Evolutionary conservation across 2,888 invertebrate species (phyloP), one percentile per base, ranked within the genome.

Genomic region (Sinopyrophorus schimmeli): DNA sequence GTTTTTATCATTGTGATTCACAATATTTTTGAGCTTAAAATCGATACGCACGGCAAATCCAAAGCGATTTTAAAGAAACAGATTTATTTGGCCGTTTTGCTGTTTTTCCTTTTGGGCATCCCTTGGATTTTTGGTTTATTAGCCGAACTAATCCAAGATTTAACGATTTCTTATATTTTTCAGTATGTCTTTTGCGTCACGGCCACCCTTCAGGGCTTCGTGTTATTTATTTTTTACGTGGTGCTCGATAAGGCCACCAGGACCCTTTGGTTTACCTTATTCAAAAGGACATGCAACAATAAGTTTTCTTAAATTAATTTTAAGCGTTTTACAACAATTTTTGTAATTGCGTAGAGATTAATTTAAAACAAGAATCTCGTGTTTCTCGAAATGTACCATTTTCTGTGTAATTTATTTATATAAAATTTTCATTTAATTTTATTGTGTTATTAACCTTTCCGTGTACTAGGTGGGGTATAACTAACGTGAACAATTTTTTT

Each of bases 191-290:
- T 82, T 61, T 77, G 78, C 35, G 55, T 80, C 7, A 76, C 78
- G 0, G 78, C 75, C 1, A 78, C 80, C 1, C 71, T 76, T 44
- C 81, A 83, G 68, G 82, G 82, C 0, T 80, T 81, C 51, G 76
- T 82, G n/a, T 64, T 82, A 52, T 82, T 82, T 61, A 38, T 81
- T 31, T 82, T 83, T 68, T 81, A 82, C 60, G 78, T 83, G 0
- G 58, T 81, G 6, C 76, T 80, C 1, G 81, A 83, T 65, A 76
- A 77, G 52, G 79, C 79, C 63, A 81, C 82, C 2, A 74, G 80
- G 24, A 74, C 76, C 40, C 64, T 79, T 35, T 82, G 82, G 82
- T 57, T 18, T 21, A 11, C 5, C 1, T 30, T 27, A 6, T 31
- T 39, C 10, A 46, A 40, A 28, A 35, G 17, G 9, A 5, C 11